Conservation (phyloP, 1,140 invertebrate species). For the Pentalonia nigronervosa region DNA sequence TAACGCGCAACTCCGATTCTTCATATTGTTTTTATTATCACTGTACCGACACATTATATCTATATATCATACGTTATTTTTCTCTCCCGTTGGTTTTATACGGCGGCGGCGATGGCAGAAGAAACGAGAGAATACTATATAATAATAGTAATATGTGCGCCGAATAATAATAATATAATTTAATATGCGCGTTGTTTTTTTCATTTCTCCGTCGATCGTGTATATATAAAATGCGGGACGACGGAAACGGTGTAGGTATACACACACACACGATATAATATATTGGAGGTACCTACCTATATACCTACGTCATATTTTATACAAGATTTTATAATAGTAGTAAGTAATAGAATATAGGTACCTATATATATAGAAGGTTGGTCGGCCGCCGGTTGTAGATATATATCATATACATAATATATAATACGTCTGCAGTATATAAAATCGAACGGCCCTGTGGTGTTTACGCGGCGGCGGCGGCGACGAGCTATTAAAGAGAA, state of each 20-base stretch:
- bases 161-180: conserved; percentile 2
- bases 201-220: not conserved
- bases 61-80: not conserved
- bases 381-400: not conserved
- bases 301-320: not conserved
- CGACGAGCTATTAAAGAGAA: conserved; percentile 4
- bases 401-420: conserved; percentile 11
- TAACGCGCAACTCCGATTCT: not conserved
- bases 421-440: not conserved
- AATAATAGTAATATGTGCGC: not conserved
- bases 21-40: not conserved
- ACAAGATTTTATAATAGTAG: not conserved
- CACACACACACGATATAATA: not conserved
- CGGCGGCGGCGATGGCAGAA: not conserved
- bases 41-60: not conserved
- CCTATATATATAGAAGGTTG: not conserved
- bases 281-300: not conserved
- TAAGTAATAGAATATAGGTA: not conserved
- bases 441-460: conserved; percentile 1
- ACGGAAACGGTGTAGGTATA: not conserved
- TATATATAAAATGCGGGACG: not conserved
- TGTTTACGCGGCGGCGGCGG: conserved; percentile 3
- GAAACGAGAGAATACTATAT: not conserved
- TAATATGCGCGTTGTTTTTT: not conserved
- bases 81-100: not conserved